A percentile compares a stretch with the other conserved stretches of the same genome.
phyloP scores from a whole-genome alignment of 2,888 invertebrate genomes.

The Atrina japonica region DNA sequence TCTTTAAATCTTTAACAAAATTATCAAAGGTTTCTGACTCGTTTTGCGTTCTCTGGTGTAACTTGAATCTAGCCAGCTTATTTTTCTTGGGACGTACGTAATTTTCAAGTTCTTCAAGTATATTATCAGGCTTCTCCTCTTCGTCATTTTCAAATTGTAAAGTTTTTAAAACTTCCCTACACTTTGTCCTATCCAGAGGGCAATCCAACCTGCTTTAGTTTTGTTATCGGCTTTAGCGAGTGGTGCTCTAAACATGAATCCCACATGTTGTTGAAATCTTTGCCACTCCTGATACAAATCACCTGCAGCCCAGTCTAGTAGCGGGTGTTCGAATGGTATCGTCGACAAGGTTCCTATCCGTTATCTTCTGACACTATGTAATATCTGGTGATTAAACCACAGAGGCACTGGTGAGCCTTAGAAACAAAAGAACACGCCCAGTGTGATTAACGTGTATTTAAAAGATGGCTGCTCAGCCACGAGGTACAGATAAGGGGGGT shows the following conservation, averaged over 20 bases:
- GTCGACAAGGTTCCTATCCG: too few relatives aligned
- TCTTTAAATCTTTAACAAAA: constrained; percentile 43
- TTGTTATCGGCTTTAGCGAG: not conserved
- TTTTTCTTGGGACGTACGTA: constrained; percentile 28
- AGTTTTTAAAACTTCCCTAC: constrained; percentile 54
- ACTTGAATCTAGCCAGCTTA: constrained; percentile 11
- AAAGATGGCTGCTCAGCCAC: too few relatives aligned
- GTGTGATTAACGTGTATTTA: too few relatives aligned
- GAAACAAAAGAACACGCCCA: too few relatives aligned
- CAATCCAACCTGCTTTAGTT: constrained; percentile 21
- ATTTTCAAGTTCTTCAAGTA: constrained; percentile 7
- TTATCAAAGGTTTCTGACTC: constrained; percentile 28
- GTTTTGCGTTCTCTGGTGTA: constrained; percentile 13
- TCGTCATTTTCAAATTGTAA: too few relatives aligned
- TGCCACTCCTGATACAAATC: constrained; percentile 21
- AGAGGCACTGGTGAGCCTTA: too few relatives aligned
- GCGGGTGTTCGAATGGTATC: constrained; percentile 20
- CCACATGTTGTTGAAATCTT: constrained; percentile 18
- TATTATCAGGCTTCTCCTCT: constrained; percentile 6
- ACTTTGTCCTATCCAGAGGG: constrained; percentile 49
- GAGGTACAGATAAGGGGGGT: too few relatives aligned
- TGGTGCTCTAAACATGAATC: constrained; percentile 27
- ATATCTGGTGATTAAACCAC: too few relatives aligned
- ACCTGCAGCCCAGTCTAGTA: constrained; percentile 18
- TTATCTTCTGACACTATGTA: too few relatives aligned